Conservation (phyloP, 2,113 vertebrate genomes). For the Pelobates fuscus region DNA sequence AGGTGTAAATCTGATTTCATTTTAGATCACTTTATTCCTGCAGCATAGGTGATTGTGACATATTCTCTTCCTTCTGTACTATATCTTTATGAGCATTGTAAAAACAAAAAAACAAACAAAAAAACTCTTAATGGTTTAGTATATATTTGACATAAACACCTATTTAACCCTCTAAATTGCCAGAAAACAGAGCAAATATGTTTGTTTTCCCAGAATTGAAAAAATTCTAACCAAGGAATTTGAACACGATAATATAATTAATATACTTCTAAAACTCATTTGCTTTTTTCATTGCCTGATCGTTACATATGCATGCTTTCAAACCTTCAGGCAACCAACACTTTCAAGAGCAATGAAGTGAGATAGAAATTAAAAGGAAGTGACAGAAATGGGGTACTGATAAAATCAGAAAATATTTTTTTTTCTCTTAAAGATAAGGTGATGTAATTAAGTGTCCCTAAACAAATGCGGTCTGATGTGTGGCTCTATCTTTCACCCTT, state of each 20-base stretch:
- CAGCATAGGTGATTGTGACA: too few species aligned
- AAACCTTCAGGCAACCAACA: slow-evolving; percentile 31
- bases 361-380: slow-evolving; percentile 44
- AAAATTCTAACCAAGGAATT: background rate
- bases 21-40: too few species aligned
- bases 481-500: slow-evolving; percentile 3
- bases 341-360: slow-evolving; percentile 44
- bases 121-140: background rate
- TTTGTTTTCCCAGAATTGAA: background rate
- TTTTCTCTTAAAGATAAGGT: slow-evolving; percentile 36
- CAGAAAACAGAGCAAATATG: background rate
- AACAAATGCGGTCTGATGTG: slow-evolving; percentile 37
- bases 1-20: too few species aligned
- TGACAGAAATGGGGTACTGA: slow-evolving; percentile 35
- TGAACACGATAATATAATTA: background rate
- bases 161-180: background rate
- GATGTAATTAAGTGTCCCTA: slow-evolving; percentile 43
- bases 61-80: too few species aligned
- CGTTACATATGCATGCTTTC: slow-evolving; percentile 41
- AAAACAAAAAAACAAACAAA: too few species aligned
- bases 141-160: background rate
- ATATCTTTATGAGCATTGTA: too few species aligned
- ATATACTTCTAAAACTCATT: slow-evolving; percentile 26
- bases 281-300: slow-evolving; percentile 11
- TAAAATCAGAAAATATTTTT: slow-evolving; percentile 46